A percentile compares a stretch with the other conserved stretches of the same genome.
Conservation (phyloP, 2,797 vertebrate genomes). For the Hippopotamyrus pictus region DNA sequence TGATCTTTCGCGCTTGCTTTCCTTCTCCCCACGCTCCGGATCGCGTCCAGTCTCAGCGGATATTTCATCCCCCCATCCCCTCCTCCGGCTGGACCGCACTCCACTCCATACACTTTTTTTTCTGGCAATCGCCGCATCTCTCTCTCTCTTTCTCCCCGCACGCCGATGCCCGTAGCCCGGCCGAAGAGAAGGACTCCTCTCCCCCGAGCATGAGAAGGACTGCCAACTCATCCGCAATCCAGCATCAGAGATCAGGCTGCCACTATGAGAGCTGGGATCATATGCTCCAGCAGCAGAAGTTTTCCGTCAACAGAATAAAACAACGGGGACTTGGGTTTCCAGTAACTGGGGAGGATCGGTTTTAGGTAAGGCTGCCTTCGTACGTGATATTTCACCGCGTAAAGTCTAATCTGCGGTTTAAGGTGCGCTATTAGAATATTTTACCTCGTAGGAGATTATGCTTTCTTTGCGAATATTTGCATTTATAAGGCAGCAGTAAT, state of each 20-base stretch:
- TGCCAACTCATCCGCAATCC: constrained; percentile 83
- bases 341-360: constrained; percentile 62
- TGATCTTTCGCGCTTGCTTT: constrained; percentile 36
- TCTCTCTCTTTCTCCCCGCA: constrained; percentile 26
- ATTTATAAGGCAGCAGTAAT: not conserved
- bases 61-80: constrained; percentile 13
- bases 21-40: constrained; percentile 32
- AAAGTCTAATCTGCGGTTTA: not conserved
- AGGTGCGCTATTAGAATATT: too few species aligned
- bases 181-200: constrained; percentile 72
- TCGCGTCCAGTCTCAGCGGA: constrained; percentile 22
- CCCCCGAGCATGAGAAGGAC: constrained; percentile 93
- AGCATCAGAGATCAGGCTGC: constrained; percentile 58
- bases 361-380: constrained; percentile 61
- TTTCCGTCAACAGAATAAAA: constrained; percentile 64
- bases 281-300: constrained; percentile 65
- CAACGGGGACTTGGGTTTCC: constrained; percentile 57
- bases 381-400: constrained; percentile 6
- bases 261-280: constrained; percentile 68
- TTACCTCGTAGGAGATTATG: not conserved
- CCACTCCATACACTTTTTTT: not conserved
- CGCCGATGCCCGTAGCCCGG: constrained; percentile 71
- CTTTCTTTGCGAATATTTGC: not conserved
- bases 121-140: constrained; percentile 9
- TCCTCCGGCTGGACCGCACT: not conserved